These are phyloP conservation scores for Gymnoscelis rufifasciata DNA, from an alignment of 2,888 invertebrate species.

Conservation along the genomic window DNA sequence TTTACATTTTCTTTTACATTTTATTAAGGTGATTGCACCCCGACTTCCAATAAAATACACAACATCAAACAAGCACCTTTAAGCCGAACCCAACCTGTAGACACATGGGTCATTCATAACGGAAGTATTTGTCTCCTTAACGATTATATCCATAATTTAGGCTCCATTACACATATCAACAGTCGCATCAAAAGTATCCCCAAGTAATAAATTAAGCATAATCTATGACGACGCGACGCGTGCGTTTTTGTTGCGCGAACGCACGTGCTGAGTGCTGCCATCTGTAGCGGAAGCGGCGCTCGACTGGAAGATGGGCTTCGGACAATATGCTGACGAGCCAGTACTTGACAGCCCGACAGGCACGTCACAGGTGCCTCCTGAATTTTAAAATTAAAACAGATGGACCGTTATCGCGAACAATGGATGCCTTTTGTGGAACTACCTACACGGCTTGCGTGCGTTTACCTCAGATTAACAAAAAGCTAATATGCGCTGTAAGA, in stretches of 20 bases:
- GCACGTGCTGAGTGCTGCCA: conserved; percentile 63
- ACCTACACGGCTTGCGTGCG: conserved; percentile 17
- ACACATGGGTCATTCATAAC: background rate
- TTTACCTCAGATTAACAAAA: conserved; percentile 17
- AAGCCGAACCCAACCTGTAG: background rate
- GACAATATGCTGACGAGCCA: conserved; percentile 30
- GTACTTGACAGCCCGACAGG: conserved; percentile 33
- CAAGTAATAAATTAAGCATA: conserved; percentile 33
- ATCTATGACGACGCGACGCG: conserved; percentile 45
- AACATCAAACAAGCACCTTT: background rate
- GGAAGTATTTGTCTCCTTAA: background rate
- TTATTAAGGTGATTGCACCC: no score
- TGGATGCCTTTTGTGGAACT: conserved; percentile 20
- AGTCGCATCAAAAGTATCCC: conserved; percentile 12
- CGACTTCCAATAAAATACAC: no score
- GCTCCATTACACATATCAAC: conserved; percentile 14
- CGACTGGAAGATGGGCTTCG: conserved; percentile 71
- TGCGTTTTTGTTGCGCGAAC: conserved; percentile 39
- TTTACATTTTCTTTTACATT: no score
- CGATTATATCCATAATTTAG: conserved; percentile 7
- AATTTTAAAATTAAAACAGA: conserved; percentile 16
- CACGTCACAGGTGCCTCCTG: conserved; percentile 40
- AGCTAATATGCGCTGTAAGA: background rate
- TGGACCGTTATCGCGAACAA: conserved; percentile 21
- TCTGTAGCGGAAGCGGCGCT: conserved; percentile 71